Conservation (phyloP, 2,113 vertebrate species). For the Rhea americana region DNA sequence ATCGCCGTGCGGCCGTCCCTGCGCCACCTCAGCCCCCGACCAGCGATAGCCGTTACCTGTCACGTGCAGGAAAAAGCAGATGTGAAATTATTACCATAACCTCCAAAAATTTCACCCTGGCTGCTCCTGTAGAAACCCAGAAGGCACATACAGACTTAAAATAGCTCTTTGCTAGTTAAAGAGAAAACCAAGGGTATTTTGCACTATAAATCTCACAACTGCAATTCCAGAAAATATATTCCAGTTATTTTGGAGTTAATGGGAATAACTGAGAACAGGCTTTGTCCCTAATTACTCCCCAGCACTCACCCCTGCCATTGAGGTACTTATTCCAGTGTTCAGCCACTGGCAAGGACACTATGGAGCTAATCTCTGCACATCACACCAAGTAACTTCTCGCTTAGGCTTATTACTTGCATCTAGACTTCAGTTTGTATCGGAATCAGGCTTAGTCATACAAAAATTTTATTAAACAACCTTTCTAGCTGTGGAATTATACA, state of each 20-base stretch:
- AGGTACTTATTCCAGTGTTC: background rate
- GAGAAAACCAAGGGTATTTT: background rate
- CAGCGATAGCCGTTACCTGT: background rate
- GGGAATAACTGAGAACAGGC: background rate
- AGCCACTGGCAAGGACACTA: accelerated
- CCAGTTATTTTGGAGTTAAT: background rate
- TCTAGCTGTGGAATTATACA: background rate
- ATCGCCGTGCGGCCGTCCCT: background rate
- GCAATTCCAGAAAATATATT: background rate
- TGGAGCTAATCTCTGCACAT: background rate
- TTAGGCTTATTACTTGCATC: background rate
- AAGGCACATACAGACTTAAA: background rate
- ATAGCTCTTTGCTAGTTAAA: background rate
- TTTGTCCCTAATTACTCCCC: background rate
- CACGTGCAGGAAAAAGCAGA: background rate
- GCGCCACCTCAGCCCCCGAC: background rate
- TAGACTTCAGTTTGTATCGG: background rate
- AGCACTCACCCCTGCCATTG: background rate
- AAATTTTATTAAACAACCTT: background rate
- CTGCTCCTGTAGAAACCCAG: background rate
- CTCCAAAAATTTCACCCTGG: background rate
- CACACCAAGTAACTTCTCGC: background rate
- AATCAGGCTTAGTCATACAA: background rate
- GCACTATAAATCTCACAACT: background rate
- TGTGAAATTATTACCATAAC: background rate